phyloP scores from a whole-genome alignment of 2,113 vertebrate genomes.

The Octodon degus region DNA sequence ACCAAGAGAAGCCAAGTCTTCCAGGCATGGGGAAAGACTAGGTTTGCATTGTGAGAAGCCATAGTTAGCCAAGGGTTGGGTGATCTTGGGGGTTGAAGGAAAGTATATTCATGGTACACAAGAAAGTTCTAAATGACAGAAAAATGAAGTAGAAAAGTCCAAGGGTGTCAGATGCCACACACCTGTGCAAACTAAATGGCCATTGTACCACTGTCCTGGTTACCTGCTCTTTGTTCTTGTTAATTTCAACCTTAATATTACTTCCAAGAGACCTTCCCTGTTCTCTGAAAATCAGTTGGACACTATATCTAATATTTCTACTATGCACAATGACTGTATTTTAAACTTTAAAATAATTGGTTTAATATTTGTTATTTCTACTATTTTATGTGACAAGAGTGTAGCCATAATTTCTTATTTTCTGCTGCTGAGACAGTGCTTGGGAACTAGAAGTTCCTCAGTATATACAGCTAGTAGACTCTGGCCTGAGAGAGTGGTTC shows the following conservation, averaged over 20 bases:
- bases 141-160: background rate
- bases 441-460: background rate
- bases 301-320: background rate
- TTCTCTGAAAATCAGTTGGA: background rate
- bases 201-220: background rate
- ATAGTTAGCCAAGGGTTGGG: background rate
- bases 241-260: background rate
- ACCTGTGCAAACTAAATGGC: background rate
- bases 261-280: background rate
- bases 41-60: background rate
- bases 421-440: background rate
- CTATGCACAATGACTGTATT: background rate
- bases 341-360: conserved; percentile 10
- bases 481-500: background rate
- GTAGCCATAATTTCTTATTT: conserved; percentile 4
- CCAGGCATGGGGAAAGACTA: background rate
- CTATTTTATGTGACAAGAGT: background rate
- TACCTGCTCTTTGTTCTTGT: conserved; percentile 17
- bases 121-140: background rate
- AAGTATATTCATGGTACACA: background rate
- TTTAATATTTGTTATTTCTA: background rate
- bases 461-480: background rate
- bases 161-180: background rate
- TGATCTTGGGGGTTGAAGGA: background rate
- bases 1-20: background rate